Evolutionary conservation across 2,113 vertebrate species (phyloP).

Genomic region (Bubalus kerabau): DNA sequence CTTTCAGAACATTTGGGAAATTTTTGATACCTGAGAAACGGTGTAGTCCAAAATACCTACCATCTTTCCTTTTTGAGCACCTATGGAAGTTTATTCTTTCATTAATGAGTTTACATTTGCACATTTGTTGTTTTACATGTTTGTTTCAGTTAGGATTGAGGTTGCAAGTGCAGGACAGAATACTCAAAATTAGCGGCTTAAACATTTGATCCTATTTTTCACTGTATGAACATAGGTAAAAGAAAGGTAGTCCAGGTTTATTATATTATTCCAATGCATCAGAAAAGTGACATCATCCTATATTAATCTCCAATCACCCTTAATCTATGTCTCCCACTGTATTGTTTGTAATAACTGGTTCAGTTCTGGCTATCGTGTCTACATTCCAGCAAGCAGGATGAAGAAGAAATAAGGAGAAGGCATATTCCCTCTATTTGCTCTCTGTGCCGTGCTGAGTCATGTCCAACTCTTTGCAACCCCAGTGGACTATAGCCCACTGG

Average conservation of each 20-base stretch:
- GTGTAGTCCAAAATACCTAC: neutral
- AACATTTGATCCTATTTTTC: neutral
- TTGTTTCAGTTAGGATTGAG: neutral
- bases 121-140: neutral
- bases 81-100: neutral
- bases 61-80: neutral
- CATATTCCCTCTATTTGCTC: neutral
- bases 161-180: neutral
- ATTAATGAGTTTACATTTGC: neutral
- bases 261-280: neutral
- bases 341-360: neutral
- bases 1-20: neutral
- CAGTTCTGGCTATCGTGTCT: neutral
- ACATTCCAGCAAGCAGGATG: neutral
- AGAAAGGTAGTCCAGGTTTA: neutral
- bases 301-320: neutral
- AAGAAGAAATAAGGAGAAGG: neutral
- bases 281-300: neutral
- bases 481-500: neutral
- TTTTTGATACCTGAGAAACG: neutral
- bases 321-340: neutral
- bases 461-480: neutral
- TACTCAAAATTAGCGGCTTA: neutral
- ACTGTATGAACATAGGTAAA: neutral
- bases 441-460: neutral